Conservation (phyloP, 1,140 invertebrate species). For the Platyscapa corneri region DNA sequence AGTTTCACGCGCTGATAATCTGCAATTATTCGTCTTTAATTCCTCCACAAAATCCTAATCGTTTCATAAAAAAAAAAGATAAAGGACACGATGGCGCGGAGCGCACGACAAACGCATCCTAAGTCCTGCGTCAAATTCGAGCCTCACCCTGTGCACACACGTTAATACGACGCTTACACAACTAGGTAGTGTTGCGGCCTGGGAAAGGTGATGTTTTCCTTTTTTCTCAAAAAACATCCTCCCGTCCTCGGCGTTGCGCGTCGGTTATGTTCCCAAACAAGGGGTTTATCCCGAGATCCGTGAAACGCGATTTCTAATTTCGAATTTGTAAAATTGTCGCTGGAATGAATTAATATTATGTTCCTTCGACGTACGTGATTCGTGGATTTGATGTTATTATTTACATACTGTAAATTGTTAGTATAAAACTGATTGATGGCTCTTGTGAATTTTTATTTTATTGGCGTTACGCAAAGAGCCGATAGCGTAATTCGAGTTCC, state of each 20-base stretch:
- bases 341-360: background rate
- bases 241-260: too few relatives aligned
- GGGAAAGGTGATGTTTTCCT: background rate
- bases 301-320: background rate
- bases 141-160: background rate
- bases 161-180: background rate
- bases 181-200: background rate
- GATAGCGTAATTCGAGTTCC: background rate
- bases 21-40: background rate
- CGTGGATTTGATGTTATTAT: too few relatives aligned
- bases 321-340: background rate
- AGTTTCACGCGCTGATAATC: background rate
- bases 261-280: background rate
- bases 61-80: background rate
- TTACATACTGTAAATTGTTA: too few relatives aligned
- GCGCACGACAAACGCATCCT: background rate
- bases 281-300: background rate
- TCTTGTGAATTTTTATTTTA: too few relatives aligned
- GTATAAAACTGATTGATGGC: too few relatives aligned
- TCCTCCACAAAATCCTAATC: slow-evolving; percentile 5
- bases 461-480: background rate
- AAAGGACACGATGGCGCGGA: background rate
- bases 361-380: background rate
- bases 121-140: background rate
- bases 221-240: too few relatives aligned